Evolutionary conservation across 2,797 vertebrate genomes (phyloP).

Genomic region (Hoplostethus mediterraneus): DNA sequence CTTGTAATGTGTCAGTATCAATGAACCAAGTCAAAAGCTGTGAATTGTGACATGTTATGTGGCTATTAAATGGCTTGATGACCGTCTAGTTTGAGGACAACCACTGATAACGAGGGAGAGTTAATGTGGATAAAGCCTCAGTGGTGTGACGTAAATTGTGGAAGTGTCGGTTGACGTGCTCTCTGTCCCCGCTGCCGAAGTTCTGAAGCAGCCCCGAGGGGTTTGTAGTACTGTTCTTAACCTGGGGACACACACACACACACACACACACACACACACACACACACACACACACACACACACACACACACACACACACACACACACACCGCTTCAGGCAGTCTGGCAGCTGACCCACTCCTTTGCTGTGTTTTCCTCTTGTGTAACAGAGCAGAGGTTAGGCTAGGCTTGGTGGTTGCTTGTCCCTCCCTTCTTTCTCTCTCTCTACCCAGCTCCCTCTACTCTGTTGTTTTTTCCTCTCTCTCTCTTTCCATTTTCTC

Average conservation of each 20-base stretch:
- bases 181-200: conserved; percentile 4
- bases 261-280: conserved; percentile 17
- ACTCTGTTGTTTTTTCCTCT: too few relatives aligned
- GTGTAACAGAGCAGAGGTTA: conserved; percentile 45
- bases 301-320: conserved; percentile 4
- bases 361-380: conserved; percentile 42
- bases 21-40: neutral
- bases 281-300: conserved; percentile 27
- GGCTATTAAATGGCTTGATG: neutral
- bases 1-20: neutral
- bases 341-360: conserved; percentile 43
- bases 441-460: too few relatives aligned
- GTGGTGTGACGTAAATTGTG: conserved; percentile 6
- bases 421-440: conserved; percentile 18
- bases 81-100: conserved; percentile 32
- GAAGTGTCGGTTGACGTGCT: conserved; percentile 30
- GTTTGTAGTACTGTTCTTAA: conserved; percentile 39
- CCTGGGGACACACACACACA: conserved; percentile 21
- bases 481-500: neutral
- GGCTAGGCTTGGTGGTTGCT: conserved; percentile 10
- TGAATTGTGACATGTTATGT: too few relatives aligned
- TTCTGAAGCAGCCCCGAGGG: conserved; percentile 42
- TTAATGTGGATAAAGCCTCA: conserved; percentile 32
- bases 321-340: conserved; percentile 23
- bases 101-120: conserved; percentile 1